Evolutionary conservation across 2,888 invertebrate genomes (phyloP).

Genomic region (Plemyria rubiginata): DNA sequence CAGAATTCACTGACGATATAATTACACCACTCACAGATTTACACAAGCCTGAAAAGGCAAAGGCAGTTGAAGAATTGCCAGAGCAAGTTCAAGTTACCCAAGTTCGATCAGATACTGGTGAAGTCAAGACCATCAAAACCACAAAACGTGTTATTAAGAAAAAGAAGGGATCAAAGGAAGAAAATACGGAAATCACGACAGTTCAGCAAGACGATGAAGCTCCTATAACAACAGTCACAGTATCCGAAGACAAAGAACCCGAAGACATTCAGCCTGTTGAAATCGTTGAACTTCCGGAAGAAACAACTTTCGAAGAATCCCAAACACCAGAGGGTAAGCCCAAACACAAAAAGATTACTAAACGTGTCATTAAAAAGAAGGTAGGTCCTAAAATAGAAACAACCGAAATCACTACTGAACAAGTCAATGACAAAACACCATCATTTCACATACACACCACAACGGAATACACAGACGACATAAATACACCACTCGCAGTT

Average conservation of each 20-base stretch:
- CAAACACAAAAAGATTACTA: background rate
- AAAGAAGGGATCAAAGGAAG: slow-evolving; percentile 36
- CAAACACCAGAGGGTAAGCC: background rate
- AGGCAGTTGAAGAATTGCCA: slow-evolving; percentile 42
- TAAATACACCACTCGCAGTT: no score
- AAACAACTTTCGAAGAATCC: no score
- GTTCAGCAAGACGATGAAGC: no score
- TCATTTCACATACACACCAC: no score
- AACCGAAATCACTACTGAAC: no score
- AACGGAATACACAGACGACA: no score
- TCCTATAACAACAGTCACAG: no score
- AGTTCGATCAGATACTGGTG: slow-evolving; percentile 56
- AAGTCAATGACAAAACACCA: background rate
- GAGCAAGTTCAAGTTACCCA: slow-evolving; percentile 41
- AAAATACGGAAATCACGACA: slow-evolving; percentile 76
- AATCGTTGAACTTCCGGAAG: no score
- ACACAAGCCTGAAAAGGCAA: slow-evolving; percentile 62
- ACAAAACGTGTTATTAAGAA: slow-evolving; percentile 23
- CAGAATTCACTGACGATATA: slow-evolving; percentile 42
- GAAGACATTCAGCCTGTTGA: no score
- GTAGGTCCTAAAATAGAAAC: no score
- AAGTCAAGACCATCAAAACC: slow-evolving; percentile 35
- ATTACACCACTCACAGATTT: slow-evolving; percentile 32
- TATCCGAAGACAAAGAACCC: no score
- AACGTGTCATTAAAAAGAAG: no score